Conservation (phyloP, 2,888 invertebrate species). For the Crioceris asparagi region DNA sequence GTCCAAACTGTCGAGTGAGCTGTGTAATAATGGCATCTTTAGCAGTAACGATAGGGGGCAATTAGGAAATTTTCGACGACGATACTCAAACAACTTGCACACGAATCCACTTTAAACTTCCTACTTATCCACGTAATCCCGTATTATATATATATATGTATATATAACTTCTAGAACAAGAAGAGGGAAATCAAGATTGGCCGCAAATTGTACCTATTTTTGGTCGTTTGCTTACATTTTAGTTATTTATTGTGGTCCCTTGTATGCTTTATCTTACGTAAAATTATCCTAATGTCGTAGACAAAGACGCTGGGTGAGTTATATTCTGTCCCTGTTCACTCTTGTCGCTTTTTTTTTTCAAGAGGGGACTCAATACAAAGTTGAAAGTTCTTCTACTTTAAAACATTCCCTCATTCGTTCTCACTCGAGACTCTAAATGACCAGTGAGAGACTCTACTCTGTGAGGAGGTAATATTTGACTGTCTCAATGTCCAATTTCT, state of each 20-base stretch:
- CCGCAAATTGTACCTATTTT: constrained; percentile 25
- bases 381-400: too few species aligned
- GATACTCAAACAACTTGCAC: constrained; percentile 20
- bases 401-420: too few species aligned
- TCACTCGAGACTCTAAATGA: too few species aligned
- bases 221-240: constrained; percentile 24
- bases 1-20: constrained; percentile 8
- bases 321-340: constrained; percentile 11
- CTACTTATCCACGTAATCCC: constrained; percentile 28
- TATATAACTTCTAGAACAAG: too few species aligned
- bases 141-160: constrained; percentile 26
- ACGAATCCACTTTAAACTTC: constrained; percentile 21
- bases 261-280: constrained; percentile 25
- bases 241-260: constrained; percentile 25
- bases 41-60: constrained; percentile 18
- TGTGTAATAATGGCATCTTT: constrained; percentile 14
- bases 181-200: constrained; percentile 25
- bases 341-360: too few species aligned
- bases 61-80: constrained; percentile 24
- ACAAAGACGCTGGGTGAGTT: constrained; percentile 26
- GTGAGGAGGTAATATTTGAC: too few species aligned
- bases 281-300: constrained; percentile 25
- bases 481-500: too few species aligned
- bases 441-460: too few species aligned
- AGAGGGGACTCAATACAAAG: too few species aligned